Conservation (phyloP, 37 sponge, comb jelly and placozoan species). For the Aplysina aerophoba region DNA sequence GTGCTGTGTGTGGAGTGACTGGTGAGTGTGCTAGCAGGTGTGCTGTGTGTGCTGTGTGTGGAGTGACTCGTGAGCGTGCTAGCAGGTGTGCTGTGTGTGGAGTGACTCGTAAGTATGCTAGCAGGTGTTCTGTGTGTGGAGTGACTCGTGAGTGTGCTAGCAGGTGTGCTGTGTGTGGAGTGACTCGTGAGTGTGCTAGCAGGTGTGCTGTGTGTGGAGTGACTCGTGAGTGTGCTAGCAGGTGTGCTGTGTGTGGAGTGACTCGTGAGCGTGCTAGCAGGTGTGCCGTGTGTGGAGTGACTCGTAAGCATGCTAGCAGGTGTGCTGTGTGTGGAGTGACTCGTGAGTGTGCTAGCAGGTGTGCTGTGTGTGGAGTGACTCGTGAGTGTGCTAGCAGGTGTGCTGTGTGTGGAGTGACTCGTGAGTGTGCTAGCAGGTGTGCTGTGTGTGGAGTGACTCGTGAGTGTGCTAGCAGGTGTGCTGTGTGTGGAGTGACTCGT, state of each 20-base stretch:
- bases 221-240: no score
- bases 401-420: background rate
- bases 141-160: no score
- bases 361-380: no score
- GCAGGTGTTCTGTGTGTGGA: no score
- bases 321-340: background rate
- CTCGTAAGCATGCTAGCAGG: no score
- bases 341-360: background rate
- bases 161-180: conserved; percentile 2
- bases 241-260: background rate
- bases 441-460: no score
- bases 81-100: conserved; percentile 1
- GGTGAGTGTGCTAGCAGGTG: background rate
- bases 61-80: background rate
- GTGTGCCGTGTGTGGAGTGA: no score
- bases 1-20: background rate
- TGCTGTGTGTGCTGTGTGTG: background rate
- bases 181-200: background rate
- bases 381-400: conserved; percentile 43
- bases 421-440: background rate
- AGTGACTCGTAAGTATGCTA: background rate
- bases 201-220: no score
- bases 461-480: conserved; percentile 42
- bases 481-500: background rate
- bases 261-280: background rate